Conservation (phyloP, 2,113 vertebrate species). For the Pipa parva region DNA sequence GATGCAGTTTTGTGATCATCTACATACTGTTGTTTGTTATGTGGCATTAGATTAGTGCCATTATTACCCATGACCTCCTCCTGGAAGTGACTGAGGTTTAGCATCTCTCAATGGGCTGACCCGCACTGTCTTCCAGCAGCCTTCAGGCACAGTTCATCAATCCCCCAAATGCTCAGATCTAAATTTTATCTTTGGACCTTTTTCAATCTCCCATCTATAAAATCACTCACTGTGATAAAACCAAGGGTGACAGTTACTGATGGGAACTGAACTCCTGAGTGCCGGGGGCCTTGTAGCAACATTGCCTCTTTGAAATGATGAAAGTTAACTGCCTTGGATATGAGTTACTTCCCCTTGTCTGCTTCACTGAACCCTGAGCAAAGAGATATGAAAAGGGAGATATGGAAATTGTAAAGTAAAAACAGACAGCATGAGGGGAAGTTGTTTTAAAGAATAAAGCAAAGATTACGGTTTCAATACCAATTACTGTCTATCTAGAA, state of each 20-base stretch:
- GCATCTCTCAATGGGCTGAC: background rate
- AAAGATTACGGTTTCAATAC: too few relatives aligned
- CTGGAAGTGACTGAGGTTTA: background rate
- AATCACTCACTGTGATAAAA: slow-evolving; percentile 2
- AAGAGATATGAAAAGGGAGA: background rate
- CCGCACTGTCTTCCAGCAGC: background rate
- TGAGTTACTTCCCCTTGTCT: background rate
- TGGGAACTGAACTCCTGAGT: slow-evolving; percentile 7
- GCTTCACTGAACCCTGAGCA: background rate
- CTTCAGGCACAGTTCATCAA: background rate
- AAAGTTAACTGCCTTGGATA: background rate
- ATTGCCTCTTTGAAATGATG: background rate
- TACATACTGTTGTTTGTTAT: too few relatives aligned
- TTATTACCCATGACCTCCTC: background rate
- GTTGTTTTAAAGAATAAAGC: background rate
- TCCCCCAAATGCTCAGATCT: background rate
- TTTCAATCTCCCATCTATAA: background rate
- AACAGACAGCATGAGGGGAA: background rate
- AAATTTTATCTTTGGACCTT: background rate
- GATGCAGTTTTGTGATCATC: too few relatives aligned
- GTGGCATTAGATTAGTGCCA: too few relatives aligned
- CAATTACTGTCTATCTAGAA: too few relatives aligned
- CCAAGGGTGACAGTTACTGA: slow-evolving; percentile 2
- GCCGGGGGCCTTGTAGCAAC: background rate
- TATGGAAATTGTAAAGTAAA: background rate